A percentile compares a stretch with the other conserved stretches of the same genome.
phyloP scores from a whole-genome alignment of 1,140 invertebrate genomes.

The Gonatopus flavifemur region DNA sequence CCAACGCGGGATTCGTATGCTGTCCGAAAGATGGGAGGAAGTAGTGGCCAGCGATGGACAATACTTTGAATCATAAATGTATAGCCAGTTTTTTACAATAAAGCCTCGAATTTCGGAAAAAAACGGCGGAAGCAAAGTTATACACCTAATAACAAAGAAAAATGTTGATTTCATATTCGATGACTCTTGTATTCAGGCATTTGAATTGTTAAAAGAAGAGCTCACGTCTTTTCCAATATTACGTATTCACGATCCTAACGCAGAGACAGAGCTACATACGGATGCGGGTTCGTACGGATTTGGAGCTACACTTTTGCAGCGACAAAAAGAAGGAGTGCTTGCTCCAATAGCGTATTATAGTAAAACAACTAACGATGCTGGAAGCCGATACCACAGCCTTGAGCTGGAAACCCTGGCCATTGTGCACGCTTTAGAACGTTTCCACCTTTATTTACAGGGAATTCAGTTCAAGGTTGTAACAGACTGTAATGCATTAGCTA shows the following conservation, averaged over 20 bases:
- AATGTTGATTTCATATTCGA: no score
- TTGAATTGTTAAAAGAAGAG: neutral
- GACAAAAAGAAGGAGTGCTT: neutral
- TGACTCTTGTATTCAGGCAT: no score
- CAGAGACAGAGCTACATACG: slow-evolving; percentile 1
- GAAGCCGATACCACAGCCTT: slow-evolving; percentile 1
- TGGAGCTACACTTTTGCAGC: neutral
- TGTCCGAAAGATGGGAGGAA: no score
- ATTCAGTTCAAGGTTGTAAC: neutral
- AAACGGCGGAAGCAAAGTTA: no score
- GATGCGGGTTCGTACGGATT: no score
- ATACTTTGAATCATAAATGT: no score
- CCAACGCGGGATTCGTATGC: no score
- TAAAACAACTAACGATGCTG: neutral
- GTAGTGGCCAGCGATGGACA: no score
- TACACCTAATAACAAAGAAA: no score
- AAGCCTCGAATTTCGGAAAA: no score
- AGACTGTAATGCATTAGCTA: neutral
- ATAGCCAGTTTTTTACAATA: no score
- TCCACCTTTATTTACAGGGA: slow-evolving; percentile 3
- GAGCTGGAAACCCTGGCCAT: slow-evolving; percentile 1
- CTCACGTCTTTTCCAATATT: neutral
- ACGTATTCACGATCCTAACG: neutral
- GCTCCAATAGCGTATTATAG: slow-evolving; percentile 1
- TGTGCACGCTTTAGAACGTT: neutral